Evolutionary conservation across 1,140 invertebrate genomes (phyloP).

Genomic region (Rhizoglyphus robini): DNA sequence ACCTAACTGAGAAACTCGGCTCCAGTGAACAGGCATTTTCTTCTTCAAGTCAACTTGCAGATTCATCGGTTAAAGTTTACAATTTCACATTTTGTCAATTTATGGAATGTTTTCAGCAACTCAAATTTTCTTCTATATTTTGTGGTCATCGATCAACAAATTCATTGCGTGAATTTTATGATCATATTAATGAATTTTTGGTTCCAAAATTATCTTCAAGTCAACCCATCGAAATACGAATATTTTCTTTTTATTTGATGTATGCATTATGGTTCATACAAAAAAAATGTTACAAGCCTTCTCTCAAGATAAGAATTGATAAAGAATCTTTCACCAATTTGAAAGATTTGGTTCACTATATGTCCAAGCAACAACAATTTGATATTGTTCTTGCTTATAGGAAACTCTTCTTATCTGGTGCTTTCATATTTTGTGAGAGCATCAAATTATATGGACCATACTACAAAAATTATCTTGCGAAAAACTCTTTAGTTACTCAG

Average conservation of each 20-base stretch:
- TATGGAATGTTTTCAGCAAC: not conserved
- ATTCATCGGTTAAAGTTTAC: not conserved
- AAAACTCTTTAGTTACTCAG: too few relatives aligned
- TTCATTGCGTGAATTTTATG: not conserved
- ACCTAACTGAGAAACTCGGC: too few relatives aligned
- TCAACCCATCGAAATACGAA: not conserved
- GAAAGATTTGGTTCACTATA: not conserved
- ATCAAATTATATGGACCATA: not conserved
- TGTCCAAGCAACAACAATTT: not conserved
- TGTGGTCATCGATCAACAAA: not conserved
- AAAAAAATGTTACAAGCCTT: not conserved
- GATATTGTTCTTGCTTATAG: not conserved
- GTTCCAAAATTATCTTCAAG: not conserved
- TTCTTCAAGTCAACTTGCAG: not conserved
- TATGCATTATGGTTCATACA: not conserved
- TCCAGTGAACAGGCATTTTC: not conserved
- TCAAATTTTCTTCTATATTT: not conserved
- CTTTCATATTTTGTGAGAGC: not conserved
- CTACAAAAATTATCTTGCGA: not conserved
- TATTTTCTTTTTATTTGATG: not conserved
- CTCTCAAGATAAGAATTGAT: not conserved
- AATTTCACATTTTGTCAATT: not conserved
- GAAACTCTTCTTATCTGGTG: not conserved
- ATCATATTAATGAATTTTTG: not conserved
- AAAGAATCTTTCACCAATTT: not conserved